Evolutionary conservation across 2,113 vertebrate species (phyloP), one percentile per base, ranked within the genome.

Genomic region (Pseudorectes ferrugineus): DNA sequence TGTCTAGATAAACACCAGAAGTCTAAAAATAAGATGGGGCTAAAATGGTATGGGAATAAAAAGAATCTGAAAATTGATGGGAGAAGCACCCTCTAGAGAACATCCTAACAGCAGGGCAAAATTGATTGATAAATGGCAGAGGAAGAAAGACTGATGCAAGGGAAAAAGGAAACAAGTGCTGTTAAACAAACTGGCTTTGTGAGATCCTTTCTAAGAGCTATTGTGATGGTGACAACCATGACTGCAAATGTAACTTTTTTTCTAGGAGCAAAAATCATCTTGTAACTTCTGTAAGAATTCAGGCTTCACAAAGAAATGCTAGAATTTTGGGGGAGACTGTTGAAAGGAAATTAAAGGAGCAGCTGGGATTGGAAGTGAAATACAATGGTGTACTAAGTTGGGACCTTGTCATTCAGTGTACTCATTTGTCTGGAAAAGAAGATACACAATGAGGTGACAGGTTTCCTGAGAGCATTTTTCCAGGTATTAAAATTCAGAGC

Each of bases 401-500:
- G 25, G 40, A 57, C 28, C 31, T 49, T 78, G 66, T 40, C 7
- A 4, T 82, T 89, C 33, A 42, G 18, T 42, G 25, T 57, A 68
- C 4, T 75, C 4, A 10, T 72, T 78, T 89, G 25, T 65, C 40
- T 93, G 66, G 52, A 67, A 81, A 85, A 91, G 57, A 93, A 75
- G 71, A 79, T 52, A 75, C 8, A 36, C 12, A 75, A 5, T 31
- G 52, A 93, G 23, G 31, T 45, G 58, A 38, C 45, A 65, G 11
- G 42, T 85, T 95, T 94, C 38, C 25, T 79, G 23, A 65, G 40
- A 51, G 38, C 20, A 21, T 67, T 89, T 95, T 94, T 79, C 48
- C 23, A 31, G 16, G 5, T 72, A 85, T 94, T 93, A 90, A 88
- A 93, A 89, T 93, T 95, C 78, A 85, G 80, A 92, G 26, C 49